phyloP scores from a whole-genome alignment of 2,797 vertebrate species.

The Premnoplex brunnescens region DNA sequence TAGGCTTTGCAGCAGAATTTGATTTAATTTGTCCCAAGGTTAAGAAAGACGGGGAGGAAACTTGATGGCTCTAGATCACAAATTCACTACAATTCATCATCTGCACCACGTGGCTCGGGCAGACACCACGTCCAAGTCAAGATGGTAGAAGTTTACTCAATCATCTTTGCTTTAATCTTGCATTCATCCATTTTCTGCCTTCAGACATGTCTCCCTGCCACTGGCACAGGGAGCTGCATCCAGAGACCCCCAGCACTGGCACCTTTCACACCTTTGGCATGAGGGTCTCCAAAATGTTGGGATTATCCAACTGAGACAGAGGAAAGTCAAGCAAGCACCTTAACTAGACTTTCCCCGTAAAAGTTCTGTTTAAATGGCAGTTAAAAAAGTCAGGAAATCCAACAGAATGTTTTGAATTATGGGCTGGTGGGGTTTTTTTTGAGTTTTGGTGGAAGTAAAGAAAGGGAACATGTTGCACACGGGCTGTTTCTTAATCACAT shows the following conservation, averaged over 20 bases:
- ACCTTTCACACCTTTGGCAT: background rate
- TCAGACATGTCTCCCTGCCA: background rate
- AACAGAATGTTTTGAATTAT: background rate
- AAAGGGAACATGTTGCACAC: background rate
- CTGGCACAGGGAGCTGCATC: background rate
- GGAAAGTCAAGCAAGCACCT: background rate
- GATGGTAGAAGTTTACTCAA: background rate
- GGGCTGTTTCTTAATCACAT: background rate
- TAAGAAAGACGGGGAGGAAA: constrained; percentile 65
- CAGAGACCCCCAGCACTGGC: background rate
- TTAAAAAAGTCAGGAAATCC: background rate
- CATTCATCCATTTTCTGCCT: background rate
- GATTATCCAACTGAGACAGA: background rate
- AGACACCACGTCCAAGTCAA: background rate
- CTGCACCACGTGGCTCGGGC: background rate
- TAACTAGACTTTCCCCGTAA: fast-evolving
- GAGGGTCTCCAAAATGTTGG: background rate
- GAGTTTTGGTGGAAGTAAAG: background rate
- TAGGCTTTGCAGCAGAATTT: constrained; percentile 64
- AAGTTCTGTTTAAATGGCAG: background rate
- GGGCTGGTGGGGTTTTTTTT: background rate
- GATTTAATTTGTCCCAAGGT: constrained; percentile 82
- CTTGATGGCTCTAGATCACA: constrained; percentile 57
- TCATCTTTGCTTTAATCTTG: constrained; percentile 18
- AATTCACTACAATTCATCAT: constrained; percentile 45